phyloP scores from a whole-genome alignment of 2,888 invertebrate species.

The Polyploca ridens region DNA sequence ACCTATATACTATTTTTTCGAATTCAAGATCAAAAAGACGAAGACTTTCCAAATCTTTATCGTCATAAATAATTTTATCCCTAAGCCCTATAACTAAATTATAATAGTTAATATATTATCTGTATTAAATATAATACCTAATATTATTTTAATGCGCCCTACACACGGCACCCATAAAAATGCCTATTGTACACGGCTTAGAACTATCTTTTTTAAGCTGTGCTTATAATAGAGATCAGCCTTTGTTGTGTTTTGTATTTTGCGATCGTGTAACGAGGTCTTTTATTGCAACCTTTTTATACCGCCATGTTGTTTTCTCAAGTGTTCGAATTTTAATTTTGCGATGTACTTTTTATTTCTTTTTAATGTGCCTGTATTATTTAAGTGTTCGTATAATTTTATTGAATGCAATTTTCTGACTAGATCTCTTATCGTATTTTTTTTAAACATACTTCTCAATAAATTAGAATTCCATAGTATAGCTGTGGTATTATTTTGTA shows the following conservation, averaged over 20 bases:
- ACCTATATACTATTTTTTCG: too few species aligned
- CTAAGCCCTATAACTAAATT: neutral
- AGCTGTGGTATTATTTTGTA: too few species aligned
- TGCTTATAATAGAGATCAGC: neutral
- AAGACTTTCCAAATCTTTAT: too few species aligned
- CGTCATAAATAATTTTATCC: neutral
- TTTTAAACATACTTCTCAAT: too few species aligned
- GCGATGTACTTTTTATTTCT: constrained; percentile 11
- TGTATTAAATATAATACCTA: neutral
- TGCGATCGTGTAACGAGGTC: constrained; percentile 11
- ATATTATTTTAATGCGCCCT: constrained; percentile 6
- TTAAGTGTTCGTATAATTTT: neutral
- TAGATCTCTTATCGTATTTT: too few species aligned
- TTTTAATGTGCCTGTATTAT: neutral
- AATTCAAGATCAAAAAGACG: too few species aligned
- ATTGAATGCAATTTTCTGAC: too few species aligned
- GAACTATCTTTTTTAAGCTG: constrained; percentile 6
- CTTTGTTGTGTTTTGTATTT: constrained; percentile 11
- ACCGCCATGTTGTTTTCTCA: constrained; percentile 13
- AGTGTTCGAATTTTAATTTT: constrained; percentile 16
- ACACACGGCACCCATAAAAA: constrained; percentile 1
- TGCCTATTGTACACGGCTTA: neutral
- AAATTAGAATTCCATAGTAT: too few species aligned
- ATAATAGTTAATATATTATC: neutral
- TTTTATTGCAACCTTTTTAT: constrained; percentile 9